Conservation (phyloP, 37 sponge, comb jelly and placozoan genomes). For the Aphrocallistes beatrix region DNA sequence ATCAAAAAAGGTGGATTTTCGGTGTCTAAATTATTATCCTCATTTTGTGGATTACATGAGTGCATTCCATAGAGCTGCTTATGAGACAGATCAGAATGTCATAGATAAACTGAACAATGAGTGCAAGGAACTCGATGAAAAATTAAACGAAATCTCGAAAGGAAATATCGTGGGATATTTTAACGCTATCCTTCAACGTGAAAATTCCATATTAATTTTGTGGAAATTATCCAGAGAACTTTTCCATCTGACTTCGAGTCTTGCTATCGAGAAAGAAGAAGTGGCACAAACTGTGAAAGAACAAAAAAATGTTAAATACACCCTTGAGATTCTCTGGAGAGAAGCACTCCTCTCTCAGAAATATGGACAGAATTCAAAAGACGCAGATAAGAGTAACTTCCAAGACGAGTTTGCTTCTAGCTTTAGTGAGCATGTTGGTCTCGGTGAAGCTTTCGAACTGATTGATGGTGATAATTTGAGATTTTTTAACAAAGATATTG, state of each 20-base stretch:
- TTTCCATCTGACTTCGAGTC: too few relatives aligned
- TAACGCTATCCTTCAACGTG: neutral
- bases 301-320: neutral
- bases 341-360: neutral
- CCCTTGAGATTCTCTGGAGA: slow-evolving; percentile 1
- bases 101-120: neutral
- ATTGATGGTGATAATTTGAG: slow-evolving; percentile 3
- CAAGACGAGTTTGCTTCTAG: neutral
- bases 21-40: neutral
- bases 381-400: neutral
- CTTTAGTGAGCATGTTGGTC: neutral
- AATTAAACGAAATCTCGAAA: neutral
- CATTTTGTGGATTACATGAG: neutral
- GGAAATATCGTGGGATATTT: neutral
- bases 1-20: neutral
- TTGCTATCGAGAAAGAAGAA: neutral
- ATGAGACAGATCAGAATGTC: neutral
- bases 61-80: neutral
- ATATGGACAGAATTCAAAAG: neutral
- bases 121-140: neutral
- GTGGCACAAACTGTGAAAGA: neutral
- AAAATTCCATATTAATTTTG: neutral
- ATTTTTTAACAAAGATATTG: neutral
- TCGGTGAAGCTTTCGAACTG: neutral
- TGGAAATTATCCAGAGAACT: neutral